Conservation (phyloP, 2,797 vertebrate genomes). For the Cyprinodon diabolis region DNA sequence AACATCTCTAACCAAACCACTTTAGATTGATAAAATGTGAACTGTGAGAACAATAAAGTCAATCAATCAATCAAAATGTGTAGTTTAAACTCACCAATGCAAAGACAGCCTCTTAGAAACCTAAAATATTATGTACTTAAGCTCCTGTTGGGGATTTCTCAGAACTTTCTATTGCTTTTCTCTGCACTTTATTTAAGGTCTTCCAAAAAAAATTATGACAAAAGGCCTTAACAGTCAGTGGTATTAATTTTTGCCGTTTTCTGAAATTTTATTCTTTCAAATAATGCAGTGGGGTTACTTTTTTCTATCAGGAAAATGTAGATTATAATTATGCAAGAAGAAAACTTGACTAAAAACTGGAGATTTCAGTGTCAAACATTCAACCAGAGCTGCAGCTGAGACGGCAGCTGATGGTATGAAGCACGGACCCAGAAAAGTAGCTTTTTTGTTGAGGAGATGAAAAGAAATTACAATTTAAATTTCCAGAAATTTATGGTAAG, state of each 20-base stretch:
- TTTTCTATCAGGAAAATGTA: neutral
- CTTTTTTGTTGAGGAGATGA: neutral
- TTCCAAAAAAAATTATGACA: too few relatives aligned
- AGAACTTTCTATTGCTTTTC: neutral
- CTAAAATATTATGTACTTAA: conserved; percentile 2
- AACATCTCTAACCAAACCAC: too few relatives aligned
- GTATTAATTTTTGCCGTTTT: too few relatives aligned
- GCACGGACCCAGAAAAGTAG: neutral
- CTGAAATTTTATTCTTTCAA: too few relatives aligned
- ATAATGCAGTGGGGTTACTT: neutral
- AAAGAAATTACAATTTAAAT: neutral
- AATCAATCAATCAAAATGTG: too few relatives aligned
- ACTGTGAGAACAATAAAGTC: too few relatives aligned
- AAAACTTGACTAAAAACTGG: too few relatives aligned
- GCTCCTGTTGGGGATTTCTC: conserved; percentile 26
- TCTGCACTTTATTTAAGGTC: too few relatives aligned
- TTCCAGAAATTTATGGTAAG: neutral
- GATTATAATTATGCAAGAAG: neutral
- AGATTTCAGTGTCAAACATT: neutral
- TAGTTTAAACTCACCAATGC: too few relatives aligned
- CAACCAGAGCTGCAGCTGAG: neutral
- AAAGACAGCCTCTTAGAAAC: too few relatives aligned
- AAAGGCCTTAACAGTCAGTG: too few relatives aligned
- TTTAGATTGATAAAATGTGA: too few relatives aligned
- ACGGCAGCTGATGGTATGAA: neutral